Evolutionary conservation across 1,140 invertebrate genomes (phyloP).

Genomic region (Aphaenogaster ashmeadi): DNA sequence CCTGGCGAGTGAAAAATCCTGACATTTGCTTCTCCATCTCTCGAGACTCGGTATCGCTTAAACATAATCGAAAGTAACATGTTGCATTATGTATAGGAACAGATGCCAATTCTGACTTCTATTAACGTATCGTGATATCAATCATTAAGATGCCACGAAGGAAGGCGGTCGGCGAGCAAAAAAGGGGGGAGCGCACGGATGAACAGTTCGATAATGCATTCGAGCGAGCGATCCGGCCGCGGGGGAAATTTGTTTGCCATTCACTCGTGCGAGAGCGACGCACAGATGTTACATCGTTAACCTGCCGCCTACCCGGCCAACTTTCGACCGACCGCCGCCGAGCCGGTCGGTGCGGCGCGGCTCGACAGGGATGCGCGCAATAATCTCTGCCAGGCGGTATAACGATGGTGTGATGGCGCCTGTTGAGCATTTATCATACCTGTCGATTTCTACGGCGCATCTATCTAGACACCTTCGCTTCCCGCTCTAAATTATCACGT

Average conservation of each 20-base stretch:
- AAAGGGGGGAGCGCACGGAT: background rate
- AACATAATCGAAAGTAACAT: background rate
- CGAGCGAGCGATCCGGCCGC: background rate
- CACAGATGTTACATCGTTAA: slow-evolving; percentile 65
- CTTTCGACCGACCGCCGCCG: slow-evolving; percentile 43
- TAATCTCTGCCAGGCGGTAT: slow-evolving; percentile 77
- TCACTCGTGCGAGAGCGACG: slow-evolving; percentile 8
- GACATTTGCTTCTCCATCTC: background rate
- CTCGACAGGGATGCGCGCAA: slow-evolving; percentile 79
- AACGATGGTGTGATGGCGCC: slow-evolving; percentile 73
- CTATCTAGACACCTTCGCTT: slow-evolving; percentile 81
- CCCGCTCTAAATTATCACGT: slow-evolving; percentile 81
- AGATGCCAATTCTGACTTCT: background rate
- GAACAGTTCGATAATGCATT: slow-evolving; percentile 12
- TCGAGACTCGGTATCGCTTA: background rate
- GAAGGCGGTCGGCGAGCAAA: background rate
- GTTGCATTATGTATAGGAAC: background rate
- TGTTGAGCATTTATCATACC: slow-evolving; percentile 83
- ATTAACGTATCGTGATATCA: background rate
- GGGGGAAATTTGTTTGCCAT: slow-evolving; percentile 39
- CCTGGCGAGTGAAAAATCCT: background rate
- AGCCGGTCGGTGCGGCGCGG: slow-evolving; percentile 46
- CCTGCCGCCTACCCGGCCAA: slow-evolving; percentile 59
- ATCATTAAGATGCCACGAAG: background rate
- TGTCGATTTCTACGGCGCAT: slow-evolving; percentile 81